These are phyloP conservation scores for Aphis gossypii DNA, from an alignment of 1,140 invertebrate genomes.

Conservation along the genomic window DNA sequence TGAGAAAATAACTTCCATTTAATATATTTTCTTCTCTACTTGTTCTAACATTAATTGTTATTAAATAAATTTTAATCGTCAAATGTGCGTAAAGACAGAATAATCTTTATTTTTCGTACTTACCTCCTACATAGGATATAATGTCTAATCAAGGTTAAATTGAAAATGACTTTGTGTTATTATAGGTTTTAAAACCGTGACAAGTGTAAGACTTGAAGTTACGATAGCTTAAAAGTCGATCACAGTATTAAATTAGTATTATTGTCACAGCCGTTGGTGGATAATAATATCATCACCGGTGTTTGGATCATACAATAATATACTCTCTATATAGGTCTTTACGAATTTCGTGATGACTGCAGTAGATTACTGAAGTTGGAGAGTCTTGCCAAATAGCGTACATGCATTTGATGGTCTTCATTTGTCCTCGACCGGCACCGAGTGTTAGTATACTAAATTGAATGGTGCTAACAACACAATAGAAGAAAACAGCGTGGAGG, in stretches of 20 bases:
- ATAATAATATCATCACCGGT: not conserved
- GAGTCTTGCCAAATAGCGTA: slow-evolving; percentile 39
- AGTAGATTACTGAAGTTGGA: slow-evolving; percentile 1
- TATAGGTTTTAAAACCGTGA: not conserved
- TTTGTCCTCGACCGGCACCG: slow-evolving; percentile 15
- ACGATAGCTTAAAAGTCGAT: not conserved
- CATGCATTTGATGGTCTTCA: slow-evolving; percentile 34
- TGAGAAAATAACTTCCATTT: not conserved
- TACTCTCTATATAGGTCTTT: not conserved
- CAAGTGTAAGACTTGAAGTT: not conserved
- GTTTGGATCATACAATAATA: not conserved
- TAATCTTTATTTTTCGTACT: too few relatives aligned
- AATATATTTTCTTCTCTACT: not conserved
- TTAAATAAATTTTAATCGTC: not conserved
- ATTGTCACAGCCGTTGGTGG: not conserved
- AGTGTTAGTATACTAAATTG: slow-evolving; percentile 22
- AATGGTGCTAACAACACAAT: not conserved
- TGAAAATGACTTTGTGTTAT: not conserved
- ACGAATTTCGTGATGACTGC: not conserved
- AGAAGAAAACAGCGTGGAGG: not conserved
- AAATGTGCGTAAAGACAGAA: not conserved
- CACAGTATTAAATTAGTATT: not conserved
- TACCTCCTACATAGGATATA: not conserved
- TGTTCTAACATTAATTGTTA: not conserved
- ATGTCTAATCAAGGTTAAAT: not conserved